Base-by-base conservation (phyloP, 2,797 vertebrate genomes). In the Prunella strophiata region DNA sequence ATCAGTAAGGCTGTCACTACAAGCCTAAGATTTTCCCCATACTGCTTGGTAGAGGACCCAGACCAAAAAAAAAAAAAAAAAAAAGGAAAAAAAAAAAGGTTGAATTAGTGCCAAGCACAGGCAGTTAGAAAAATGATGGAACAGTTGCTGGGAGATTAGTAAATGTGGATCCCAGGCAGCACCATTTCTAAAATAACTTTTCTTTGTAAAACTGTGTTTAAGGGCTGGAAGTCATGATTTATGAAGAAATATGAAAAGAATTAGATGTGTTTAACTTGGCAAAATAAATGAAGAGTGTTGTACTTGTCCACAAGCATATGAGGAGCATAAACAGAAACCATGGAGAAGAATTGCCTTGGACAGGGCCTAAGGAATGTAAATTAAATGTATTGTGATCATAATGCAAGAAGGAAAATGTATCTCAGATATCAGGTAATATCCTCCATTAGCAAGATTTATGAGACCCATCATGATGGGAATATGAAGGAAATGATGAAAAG, bases 381-480 rank as follows among this genome's bases (percentile, higher is more conserved):
- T 96, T 92, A 94, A 96, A 97, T 73, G 92, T 95, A 96, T 94
- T 97, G 91, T 90, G 91, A 96, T 97, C 93, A 96, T 97, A 97
- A 97, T 95, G 97, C 96, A 96, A 96, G 96, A 96, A 80, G 50
- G 96, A 97, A 97, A 96, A 97, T 96, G 95, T 96, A 96, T 96
- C 95, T 92, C 93, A 84, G 97, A 93, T 96, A 96, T 87, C 47
- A 72, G 94, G 96, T 98, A 97, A 96, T 97, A 92, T 96, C 94
- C 91, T 95, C 95, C 96, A 94, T 97, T 97, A 97, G 86, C 92
- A 91, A 97, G 97, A 97, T 97, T 97, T 97, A 97, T 97, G 97
- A 97, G 95, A 95, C 83, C 89, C 94, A 75, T 97, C 88, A 93
- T 85, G 97, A 94, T 94, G 81, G 74, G 55, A 92, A 40, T 78